Evolutionary conservation across 2,888 invertebrate genomes (phyloP).

Genomic region (Auanema sp.): DNA sequence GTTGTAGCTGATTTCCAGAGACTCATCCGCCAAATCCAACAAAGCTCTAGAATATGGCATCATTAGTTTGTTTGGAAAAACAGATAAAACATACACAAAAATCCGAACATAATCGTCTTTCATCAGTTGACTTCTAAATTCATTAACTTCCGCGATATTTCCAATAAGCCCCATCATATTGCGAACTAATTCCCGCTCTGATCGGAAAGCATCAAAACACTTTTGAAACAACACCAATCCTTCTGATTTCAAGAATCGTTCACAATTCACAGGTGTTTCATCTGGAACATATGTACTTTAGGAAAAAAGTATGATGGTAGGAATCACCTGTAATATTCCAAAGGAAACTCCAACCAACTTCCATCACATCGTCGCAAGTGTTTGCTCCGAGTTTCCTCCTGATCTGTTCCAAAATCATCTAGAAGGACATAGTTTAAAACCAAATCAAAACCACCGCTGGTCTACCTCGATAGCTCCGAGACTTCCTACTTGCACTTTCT

Average conservation of each 20-base stretch:
- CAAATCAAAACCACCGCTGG: background rate
- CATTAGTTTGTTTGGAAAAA: background rate
- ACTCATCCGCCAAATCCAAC: slow-evolving; percentile 83
- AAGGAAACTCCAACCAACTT: slow-evolving; percentile 98
- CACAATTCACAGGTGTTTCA: slow-evolving; percentile 91
- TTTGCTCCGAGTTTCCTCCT: slow-evolving; percentile 77
- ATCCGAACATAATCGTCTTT: slow-evolving; percentile 80
- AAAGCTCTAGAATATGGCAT: slow-evolving; percentile 72
- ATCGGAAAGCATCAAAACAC: slow-evolving; percentile 75
- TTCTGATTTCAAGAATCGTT: slow-evolving; percentile 81
- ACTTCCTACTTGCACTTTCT: slow-evolving; percentile 87
- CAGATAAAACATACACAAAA: slow-evolving; percentile 70
- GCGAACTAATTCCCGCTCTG: slow-evolving; percentile 75
- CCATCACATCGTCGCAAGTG: slow-evolving; percentile 90
- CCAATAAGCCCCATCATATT: slow-evolving; percentile 95
- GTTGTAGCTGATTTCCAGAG: slow-evolving; percentile 79
- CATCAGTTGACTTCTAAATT: slow-evolving; percentile 81
- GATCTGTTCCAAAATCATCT: slow-evolving; percentile 87
- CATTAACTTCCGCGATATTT: slow-evolving; percentile 90
- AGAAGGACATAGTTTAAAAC: slow-evolving; percentile 53
- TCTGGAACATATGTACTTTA: slow-evolving; percentile 72
- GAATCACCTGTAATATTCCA: slow-evolving; percentile 73
- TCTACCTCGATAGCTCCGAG: slow-evolving; percentile 76
- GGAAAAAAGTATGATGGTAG: background rate
- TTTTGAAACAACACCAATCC: slow-evolving; percentile 88